Percentiles rank a stretch among this genome's conserved stretches.
Conservation (phyloP, 2,888 invertebrate species). For the Rhingia rostrata region DNA sequence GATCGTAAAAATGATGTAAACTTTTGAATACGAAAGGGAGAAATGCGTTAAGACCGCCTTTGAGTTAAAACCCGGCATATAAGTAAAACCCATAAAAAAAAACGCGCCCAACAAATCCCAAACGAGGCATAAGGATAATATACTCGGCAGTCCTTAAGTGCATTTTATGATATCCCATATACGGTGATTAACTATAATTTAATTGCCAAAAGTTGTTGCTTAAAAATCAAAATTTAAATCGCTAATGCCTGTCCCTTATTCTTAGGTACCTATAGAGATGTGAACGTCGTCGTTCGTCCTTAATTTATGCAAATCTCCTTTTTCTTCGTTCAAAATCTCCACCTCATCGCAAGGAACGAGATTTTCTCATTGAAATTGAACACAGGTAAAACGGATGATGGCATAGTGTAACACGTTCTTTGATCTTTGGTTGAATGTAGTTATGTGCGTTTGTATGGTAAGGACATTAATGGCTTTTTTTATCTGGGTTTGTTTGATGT, state of each 20-base stretch:
- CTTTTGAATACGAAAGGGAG: not conserved
- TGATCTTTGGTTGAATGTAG: not conserved
- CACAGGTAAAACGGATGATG: not conserved
- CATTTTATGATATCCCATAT: slow-evolving; percentile 24
- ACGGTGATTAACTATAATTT: slow-evolving; percentile 30
- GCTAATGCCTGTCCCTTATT: not conserved
- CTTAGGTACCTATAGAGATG: too few species aligned
- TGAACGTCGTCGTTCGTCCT: not conserved
- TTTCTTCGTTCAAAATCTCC: not conserved
- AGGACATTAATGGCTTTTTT: not conserved
- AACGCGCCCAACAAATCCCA: not conserved
- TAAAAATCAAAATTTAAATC: not conserved
- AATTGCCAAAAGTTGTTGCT: slow-evolving; percentile 7
- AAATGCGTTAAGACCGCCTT: slow-evolving; percentile 1
- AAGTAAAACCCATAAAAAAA: slow-evolving; percentile 29
- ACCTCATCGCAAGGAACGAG: not conserved
- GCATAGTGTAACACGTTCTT: not conserved
- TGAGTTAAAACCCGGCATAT: slow-evolving; percentile 28
- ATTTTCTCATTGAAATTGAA: not conserved
- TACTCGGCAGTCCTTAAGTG: slow-evolving; percentile 21
- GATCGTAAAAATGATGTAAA: slow-evolving; percentile 41
- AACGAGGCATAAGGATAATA: not conserved
- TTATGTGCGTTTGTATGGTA: not conserved
- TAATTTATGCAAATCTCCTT: not conserved
- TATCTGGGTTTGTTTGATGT: slow-evolving; percentile 3